Evolutionary conservation across 2,797 vertebrate species (phyloP).

Genomic region (Hippocampus kuda): DNA sequence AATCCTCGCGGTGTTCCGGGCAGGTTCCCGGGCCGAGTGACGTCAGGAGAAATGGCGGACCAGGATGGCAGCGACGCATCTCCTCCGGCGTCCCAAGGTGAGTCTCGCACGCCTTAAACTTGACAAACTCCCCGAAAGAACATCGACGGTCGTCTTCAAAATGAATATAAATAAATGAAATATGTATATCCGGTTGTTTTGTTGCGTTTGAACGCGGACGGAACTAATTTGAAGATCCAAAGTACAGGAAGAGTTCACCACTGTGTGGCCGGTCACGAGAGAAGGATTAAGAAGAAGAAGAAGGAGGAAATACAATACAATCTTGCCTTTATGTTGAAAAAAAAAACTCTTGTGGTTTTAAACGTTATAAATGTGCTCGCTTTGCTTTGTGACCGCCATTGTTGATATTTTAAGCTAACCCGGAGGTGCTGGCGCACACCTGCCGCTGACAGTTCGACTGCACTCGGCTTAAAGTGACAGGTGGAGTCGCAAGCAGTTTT

Average conservation of each 20-base stretch:
- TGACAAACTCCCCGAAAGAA: slow-evolving; percentile 6
- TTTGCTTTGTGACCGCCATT: neutral
- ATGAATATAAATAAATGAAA: neutral
- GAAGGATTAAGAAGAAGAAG: slow-evolving; percentile 54
- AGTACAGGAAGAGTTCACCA: slow-evolving; percentile 15
- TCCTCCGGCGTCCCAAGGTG: slow-evolving; percentile 68
- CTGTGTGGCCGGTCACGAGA: slow-evolving; percentile 51
- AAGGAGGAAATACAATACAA: slow-evolving; percentile 9
- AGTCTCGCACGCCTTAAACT: slow-evolving; percentile 37
- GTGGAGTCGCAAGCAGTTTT: neutral
- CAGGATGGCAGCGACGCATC: slow-evolving; percentile 66
- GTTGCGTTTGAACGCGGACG: slow-evolving; percentile 5
- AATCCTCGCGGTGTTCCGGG: slow-evolving; percentile 16
- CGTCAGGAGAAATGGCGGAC: slow-evolving; percentile 78
- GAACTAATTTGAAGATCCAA: neutral
- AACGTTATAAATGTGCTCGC: neutral
- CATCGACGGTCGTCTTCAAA: neutral
- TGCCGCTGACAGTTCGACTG: slow-evolving; percentile 46
- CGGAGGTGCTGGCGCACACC: slow-evolving; percentile 29
- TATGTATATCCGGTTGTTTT: neutral
- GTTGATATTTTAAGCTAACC: neutral
- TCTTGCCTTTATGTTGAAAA: slow-evolving; percentile 9
- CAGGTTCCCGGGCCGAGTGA: slow-evolving; percentile 51
- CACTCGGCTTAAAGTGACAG: slow-evolving; percentile 38
- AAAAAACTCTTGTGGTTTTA: slow-evolving; percentile 2